phyloP scores from a whole-genome alignment of 2,113 vertebrate species.

The Tragelaphus strepsiceros region DNA sequence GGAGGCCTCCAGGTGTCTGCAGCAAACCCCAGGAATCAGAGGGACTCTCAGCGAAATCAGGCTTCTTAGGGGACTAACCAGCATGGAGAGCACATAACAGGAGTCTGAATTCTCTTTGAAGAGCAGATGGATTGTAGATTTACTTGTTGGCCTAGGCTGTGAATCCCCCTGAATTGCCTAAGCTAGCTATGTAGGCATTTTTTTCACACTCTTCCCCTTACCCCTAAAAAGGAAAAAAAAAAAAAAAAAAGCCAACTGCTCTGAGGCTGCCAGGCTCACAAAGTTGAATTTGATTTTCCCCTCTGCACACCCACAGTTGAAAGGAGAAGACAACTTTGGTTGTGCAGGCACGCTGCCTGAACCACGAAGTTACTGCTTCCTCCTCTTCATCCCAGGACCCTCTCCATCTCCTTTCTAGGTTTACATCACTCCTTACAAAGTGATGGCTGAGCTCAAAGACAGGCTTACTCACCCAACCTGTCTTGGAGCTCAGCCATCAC shows the following conservation, averaged over 20 bases:
- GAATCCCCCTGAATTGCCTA: not conserved
- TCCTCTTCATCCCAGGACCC: not conserved
- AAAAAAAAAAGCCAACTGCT: not conserved
- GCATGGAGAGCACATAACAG: rapidly evolving
- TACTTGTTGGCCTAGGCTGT: too few species aligned
- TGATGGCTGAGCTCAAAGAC: too few species aligned
- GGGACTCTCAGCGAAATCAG: not conserved
- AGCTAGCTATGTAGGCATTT: not conserved
- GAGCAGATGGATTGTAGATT: not conserved
- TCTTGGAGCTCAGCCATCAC: not conserved
- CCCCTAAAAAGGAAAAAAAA: not conserved
- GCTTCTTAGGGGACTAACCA: not conserved
- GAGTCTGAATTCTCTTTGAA: not conserved
- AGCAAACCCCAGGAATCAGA: not conserved
- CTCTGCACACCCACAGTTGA: not conserved
- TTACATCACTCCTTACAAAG: too few species aligned
- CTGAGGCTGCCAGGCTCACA: not conserved
- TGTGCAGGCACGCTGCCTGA: not conserved
- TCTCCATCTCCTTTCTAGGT: not conserved
- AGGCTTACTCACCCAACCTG: not conserved
- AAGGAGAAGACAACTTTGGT: not conserved
- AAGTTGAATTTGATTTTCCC: not conserved
- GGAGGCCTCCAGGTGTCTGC: not conserved
- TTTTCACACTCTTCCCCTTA: not conserved
- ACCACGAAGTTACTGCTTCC: rapidly evolving